These are phyloP conservation scores for Drosophila mercatorum DNA, from an alignment of 2,888 invertebrate genomes.

Conservation along the genomic window DNA sequence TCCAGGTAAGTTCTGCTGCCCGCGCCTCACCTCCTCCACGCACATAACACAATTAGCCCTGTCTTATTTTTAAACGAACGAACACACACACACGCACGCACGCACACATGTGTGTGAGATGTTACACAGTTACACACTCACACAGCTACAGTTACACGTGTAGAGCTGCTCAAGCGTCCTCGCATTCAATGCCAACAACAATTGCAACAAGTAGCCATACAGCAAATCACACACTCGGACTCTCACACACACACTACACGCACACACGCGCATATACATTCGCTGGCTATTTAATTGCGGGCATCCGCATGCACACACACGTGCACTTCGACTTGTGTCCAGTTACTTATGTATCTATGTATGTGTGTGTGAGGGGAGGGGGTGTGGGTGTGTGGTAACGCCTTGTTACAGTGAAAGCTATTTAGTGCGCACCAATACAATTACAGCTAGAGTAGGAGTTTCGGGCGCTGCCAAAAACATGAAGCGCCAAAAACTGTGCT, in stretches of 20 bases:
- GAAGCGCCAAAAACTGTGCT: slow-evolving; percentile 6
- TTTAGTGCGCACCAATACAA: neutral
- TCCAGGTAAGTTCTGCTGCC: slow-evolving; percentile 17
- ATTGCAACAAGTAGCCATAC: slow-evolving; percentile 51
- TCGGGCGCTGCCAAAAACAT: neutral
- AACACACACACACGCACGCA: neutral
- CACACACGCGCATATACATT: neutral
- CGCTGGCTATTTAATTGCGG: slow-evolving; percentile 18
- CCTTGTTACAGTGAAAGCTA: slow-evolving; percentile 9
- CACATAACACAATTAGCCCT: slow-evolving; percentile 21
- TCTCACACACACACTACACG: neutral
- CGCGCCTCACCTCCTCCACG: neutral
- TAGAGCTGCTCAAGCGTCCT: slow-evolving; percentile 15
- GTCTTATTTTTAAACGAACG: slow-evolving; percentile 22
- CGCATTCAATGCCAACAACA: slow-evolving; percentile 42
- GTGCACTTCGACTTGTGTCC: neutral
- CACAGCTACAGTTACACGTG: slow-evolving; percentile 2
- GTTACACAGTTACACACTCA: slow-evolving; percentile 1
- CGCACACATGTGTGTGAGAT: slow-evolving; percentile 3
- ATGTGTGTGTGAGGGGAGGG: neutral
- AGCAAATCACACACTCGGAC: slow-evolving; percentile 5
- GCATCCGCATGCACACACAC: slow-evolving; percentile 9
- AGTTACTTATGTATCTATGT: neutral
- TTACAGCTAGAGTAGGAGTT: neutral
- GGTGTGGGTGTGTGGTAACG: slow-evolving; percentile 4